Evolutionary conservation across 2,797 vertebrate genomes (phyloP), one percentile per base, ranked within the genome.

Genomic region (Selene dorsalis): DNA sequence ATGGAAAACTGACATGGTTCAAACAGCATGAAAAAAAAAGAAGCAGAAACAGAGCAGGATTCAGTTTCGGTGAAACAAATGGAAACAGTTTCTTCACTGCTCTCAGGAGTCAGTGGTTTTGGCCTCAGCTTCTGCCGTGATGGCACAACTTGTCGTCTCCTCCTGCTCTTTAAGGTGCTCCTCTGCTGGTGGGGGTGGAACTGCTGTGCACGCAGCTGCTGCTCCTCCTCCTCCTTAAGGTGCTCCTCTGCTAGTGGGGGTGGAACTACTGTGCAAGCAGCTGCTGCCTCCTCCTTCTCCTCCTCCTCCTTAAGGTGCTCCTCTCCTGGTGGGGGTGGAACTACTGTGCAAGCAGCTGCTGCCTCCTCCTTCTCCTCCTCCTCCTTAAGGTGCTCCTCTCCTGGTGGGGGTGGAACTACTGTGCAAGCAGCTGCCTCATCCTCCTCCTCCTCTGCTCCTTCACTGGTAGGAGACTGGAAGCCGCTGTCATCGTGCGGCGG

Each of bases 51-150:
- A 20, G 9, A n/a, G 16, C 35, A 50, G 43, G 43, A 58, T 39
- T 77, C 45, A 61, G 68, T 66, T 71, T 13, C 39, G 2, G 38
- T 59, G 3, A 53, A 38, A 60, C 20, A 56, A 28, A 5, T 18
- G 30, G 35, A 63, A 56, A 50, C 59, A 6, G 8, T 32, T 39
- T 70, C 35, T 66, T 88, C 70, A 86, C 79, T 90, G 79, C 16
- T 91, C 91, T 95, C 93, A 35, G 74, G 84, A 91, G 90, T 96
- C 93, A 20, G 74, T 88, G 75, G 68, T 84, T 66, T 50, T 50
- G 32, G 57, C 66, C 6, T 32, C 75, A 11, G 84, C 83, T 20
- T 63, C 68, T 5, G 56, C 24, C n/a, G 41, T 32, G 35, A 35
- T 13, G 2, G 35, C 18, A 13, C 11, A 56, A 26, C 26, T 35